Evolutionary conservation across 1,140 invertebrate genomes (phyloP), one percentile per base, ranked within the genome.

Genomic region (Camponotus pennsylvanicus): DNA sequence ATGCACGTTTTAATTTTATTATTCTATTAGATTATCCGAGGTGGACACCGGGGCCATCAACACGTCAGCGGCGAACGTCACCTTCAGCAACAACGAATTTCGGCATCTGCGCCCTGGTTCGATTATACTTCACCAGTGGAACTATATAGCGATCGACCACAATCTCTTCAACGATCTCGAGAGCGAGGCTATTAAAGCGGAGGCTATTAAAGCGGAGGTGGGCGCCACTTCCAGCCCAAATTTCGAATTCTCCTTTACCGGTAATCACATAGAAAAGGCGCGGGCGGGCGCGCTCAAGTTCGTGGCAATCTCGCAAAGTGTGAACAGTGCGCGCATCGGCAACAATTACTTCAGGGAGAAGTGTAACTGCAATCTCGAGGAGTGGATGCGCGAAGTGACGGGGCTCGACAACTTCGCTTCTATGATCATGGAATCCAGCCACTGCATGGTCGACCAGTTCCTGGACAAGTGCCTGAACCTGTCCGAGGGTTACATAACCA

Each of bases 401-500:
- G 95, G 93, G 2, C 95, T 90, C 32, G 93, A 95, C 83, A 92
- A 89, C 59, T 15, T 93, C 92, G 32, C 88, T 79, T 75, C 92
- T 88, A 82, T 92, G 86, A 95, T 49, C 4, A 49, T 96, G 90
- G 93, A 96, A 71, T 96, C 96, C 34, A 97, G 96, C 91, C 96
- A 95, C 86, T 97, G 97, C 90, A 95, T 95, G 15, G 95, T 97
- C 0, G 96, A 96, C 86, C 93, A 95, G 32, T 90, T 96, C 4
- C 93, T 97, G 8, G 95, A 96, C 8, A 94, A 93, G 37, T 97
- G 97, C 92, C 97, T 97, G 88, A 96, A 97, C 70, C 93, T 96
- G 3, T 95, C 96, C 0, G 95, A 96, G 87, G 96, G 96, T 66
- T 96, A 96, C 76, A 95, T 97, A 89, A 93, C 95, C 45, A 96